A percentile compares a stretch with the other conserved stretches of the same genome.
phyloP scores from a whole-genome alignment of 2,888 invertebrate species.

The Clivina fossor region DNA sequence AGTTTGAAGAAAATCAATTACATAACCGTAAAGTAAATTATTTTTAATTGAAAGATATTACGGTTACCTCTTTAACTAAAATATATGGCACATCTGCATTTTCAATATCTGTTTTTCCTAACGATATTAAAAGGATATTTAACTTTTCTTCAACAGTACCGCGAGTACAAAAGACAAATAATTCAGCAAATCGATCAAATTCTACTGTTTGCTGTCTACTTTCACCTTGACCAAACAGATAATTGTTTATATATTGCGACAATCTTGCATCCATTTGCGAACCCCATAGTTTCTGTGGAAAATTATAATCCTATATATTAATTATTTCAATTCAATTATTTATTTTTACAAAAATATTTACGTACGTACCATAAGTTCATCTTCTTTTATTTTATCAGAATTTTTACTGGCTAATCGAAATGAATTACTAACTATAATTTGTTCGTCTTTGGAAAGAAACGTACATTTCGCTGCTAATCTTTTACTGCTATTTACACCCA shows the following conservation, averaged over 20 bases:
- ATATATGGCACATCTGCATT: constrained; percentile 61
- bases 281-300: constrained; percentile 69
- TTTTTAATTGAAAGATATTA: constrained; percentile 26
- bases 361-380: constrained; percentile 65
- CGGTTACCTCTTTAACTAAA: constrained; percentile 65
- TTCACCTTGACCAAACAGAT: constrained; percentile 63
- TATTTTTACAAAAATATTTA: not conserved
- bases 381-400: constrained; percentile 65
- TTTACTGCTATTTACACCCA: constrained; percentile 62
- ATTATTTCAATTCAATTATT: not conserved
- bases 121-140: constrained; percentile 59
- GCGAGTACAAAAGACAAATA: constrained; percentile 69
- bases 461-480: constrained; percentile 67
- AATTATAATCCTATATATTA: constrained; percentile 22
- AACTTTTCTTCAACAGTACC: constrained; percentile 68
- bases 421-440: constrained; percentile 63
- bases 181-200: constrained; percentile 67
- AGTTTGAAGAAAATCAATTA: too few relatives aligned
- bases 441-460: constrained; percentile 64
- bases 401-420: constrained; percentile 66
- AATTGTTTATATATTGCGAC: constrained; percentile 68
- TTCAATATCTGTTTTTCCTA: constrained; percentile 60
- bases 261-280: constrained; percentile 67
- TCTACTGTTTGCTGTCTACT: constrained; percentile 58
- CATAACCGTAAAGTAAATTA: not conserved